phyloP scores from a whole-genome alignment of 2,888 invertebrate genomes.

The Cephus pulcher region DNA sequence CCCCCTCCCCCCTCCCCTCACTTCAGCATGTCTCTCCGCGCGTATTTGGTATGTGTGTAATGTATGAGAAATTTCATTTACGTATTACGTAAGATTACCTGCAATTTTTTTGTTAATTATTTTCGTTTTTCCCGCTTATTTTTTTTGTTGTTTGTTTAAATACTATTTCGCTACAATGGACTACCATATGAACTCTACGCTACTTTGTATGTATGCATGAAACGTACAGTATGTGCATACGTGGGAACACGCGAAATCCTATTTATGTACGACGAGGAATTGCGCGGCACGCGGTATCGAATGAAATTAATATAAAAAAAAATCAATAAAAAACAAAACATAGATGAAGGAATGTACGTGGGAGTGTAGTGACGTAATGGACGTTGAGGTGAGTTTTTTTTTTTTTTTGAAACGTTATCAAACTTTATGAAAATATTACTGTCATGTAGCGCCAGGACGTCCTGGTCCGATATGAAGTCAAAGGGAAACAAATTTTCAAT shows the following conservation, averaged over 20 bases:
- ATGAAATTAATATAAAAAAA: neutral
- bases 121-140: constrained; percentile 33
- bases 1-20: neutral
- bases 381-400: neutral
- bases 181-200: constrained; percentile 63
- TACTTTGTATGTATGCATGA: constrained; percentile 62
- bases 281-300: neutral
- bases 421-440: neutral
- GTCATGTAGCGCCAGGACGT: neutral
- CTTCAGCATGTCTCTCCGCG: constrained; percentile 13
- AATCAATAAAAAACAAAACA: neutral
- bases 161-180: constrained; percentile 65
- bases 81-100: constrained; percentile 39
- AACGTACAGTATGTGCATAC: constrained; percentile 53
- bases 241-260: constrained; percentile 41
- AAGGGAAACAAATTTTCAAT: neutral
- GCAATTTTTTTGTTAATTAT: constrained; percentile 40
- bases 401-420: neutral
- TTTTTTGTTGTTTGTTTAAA: constrained; percentile 42
- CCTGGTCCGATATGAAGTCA: neutral
- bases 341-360: neutral
- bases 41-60: constrained; percentile 21
- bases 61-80: constrained; percentile 17
- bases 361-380: neutral
- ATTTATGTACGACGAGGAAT: constrained; percentile 18